Evolutionary conservation across 1,140 invertebrate genomes (phyloP), one percentile per base, ranked within the genome.

Genomic region (Leguminivora glycinivorella): DNA sequence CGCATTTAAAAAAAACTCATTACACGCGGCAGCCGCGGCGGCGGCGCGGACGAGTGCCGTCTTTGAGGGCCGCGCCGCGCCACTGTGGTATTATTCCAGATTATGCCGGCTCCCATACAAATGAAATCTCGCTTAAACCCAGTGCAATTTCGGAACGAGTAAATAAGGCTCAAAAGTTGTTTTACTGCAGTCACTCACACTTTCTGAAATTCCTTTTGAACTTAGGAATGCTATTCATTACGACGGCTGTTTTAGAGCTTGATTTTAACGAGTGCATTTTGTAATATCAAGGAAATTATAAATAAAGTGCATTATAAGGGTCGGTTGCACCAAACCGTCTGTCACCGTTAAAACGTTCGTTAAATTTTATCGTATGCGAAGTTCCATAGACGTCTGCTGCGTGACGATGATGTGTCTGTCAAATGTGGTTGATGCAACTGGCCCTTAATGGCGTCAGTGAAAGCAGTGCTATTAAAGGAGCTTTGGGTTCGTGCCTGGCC

Each of bases 91-190:
- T 91, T 89, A 91, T 91, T 89, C 85, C 87, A 90, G 89, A 91
- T 90, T 91, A 91, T 91, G 80, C 88, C 86, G 76, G 84, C 87
- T 89, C 87, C 87, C 80, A 91, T 91, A 91, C 89, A 91, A 91
- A 91, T 91, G 88, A 91, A 91, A 91, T 89, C 88, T 87, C 85
- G 87, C 88, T 91, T 91, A 91, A 91, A 87, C 82, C 79, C 86
- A 89, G 84, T 91, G 89, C 88, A 90, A 88, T 89, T 91, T 91
- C 81, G 88, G 86, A 89, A 91, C 84, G 84, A 88, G 85, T 81
- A 89, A 89, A 91, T 91, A 89, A 89, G 87, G 85, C 84, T 89
- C 83, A 85, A 85, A 89, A 86, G 83, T 88, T 89, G 83, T 84
- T 88, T 89, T 87, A 89, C 84, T 88, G 84, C 83, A 87, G 79